These are phyloP conservation scores for Drosophila orosa DNA, from an alignment of 1,140 invertebrate species.

Conservation along the genomic window DNA sequence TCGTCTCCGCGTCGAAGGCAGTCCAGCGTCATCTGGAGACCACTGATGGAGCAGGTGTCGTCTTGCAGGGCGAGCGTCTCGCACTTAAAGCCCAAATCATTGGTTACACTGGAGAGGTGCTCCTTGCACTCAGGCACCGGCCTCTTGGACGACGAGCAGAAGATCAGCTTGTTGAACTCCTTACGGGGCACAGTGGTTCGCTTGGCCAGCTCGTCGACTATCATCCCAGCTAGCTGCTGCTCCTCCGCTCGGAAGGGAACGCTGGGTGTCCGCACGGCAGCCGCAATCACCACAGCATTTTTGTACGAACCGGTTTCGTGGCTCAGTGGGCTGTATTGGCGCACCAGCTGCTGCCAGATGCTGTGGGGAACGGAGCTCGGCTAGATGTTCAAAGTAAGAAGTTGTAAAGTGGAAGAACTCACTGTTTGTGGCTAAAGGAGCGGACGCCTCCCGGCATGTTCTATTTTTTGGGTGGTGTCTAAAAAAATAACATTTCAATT, in stretches of 20 bases:
- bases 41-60: slow-evolving; percentile 45
- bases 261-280: slow-evolving; percentile 66
- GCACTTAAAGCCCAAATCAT: slow-evolving; percentile 52
- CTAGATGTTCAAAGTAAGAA: slow-evolving; percentile 13
- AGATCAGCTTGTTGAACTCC: slow-evolving; percentile 55
- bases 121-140: neutral
- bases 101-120: slow-evolving; percentile 20
- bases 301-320: neutral
- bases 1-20: slow-evolving; percentile 17
- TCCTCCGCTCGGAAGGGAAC: slow-evolving; percentile 22
- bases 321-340: slow-evolving; percentile 10
- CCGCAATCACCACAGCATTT: slow-evolving; percentile 59
- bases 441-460: slow-evolving; percentile 43
- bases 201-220: slow-evolving; percentile 70
- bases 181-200: slow-evolving; percentile 54
- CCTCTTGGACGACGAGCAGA: slow-evolving; percentile 37
- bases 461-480: neutral
- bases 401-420: neutral
- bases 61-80: slow-evolving; percentile 32
- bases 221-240: slow-evolving; percentile 39
- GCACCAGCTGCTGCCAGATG: slow-evolving; percentile 18
- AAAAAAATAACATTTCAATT: neutral
- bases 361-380: slow-evolving; percentile 2
- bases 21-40: slow-evolving; percentile 52
- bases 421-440: slow-evolving; percentile 21